A percentile compares a stretch with the other conserved stretches of the same genome.
phyloP scores from a whole-genome alignment of 1,140 invertebrate species.

The Aphaenogaster rudis region DNA sequence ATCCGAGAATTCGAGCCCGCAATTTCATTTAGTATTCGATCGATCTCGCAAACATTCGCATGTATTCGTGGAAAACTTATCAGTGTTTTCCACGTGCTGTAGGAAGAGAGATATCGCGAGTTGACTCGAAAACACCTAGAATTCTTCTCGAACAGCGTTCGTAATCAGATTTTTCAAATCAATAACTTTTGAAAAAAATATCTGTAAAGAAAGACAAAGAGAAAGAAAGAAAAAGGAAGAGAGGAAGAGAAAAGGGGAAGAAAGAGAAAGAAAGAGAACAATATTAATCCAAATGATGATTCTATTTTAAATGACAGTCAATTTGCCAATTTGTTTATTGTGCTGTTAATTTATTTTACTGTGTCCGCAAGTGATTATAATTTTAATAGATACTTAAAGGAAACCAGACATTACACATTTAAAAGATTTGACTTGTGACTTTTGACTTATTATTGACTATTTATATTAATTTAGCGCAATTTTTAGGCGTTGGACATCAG shows the following conservation, averaged over 20 bases:
- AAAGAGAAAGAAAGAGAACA: background rate
- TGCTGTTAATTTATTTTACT: background rate
- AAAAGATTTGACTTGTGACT: background rate
- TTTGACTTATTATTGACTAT: background rate
- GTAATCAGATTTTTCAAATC: background rate
- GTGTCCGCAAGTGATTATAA: background rate
- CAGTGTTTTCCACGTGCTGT: conserved; percentile 9
- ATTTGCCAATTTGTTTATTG: background rate
- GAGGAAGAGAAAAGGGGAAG: too few species aligned
- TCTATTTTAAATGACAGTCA: background rate
- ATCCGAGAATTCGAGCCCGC: background rate
- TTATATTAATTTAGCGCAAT: background rate
- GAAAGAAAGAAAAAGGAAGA: too few species aligned
- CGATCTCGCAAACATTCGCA: conserved; percentile 22
- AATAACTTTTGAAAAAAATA: background rate
- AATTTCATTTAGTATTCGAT: conserved; percentile 41
- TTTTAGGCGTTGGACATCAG: background rate
- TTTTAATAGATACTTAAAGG: background rate
- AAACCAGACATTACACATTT: background rate
- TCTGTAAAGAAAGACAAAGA: background rate
- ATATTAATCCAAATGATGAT: background rate
- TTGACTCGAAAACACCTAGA: conserved; percentile 12
- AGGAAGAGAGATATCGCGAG: background rate
- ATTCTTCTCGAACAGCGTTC: background rate
- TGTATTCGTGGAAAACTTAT: conserved; percentile 35